Evolutionary conservation across 2,797 vertebrate species (phyloP).

Genomic region (Enteromius fasciolatus): DNA sequence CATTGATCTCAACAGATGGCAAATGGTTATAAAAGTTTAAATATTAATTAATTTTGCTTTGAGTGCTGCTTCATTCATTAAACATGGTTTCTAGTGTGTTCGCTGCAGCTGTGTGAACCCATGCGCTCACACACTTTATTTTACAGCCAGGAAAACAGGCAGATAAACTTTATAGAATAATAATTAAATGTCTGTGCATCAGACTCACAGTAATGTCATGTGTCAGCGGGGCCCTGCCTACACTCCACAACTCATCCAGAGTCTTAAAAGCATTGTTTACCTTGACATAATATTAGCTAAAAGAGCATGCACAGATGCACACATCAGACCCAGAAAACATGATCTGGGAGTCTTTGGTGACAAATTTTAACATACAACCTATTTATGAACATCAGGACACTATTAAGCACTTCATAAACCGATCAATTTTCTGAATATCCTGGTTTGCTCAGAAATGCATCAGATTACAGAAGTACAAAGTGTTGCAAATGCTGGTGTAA

Average conservation of each 20-base stretch:
- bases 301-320: background rate
- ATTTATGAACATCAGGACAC: background rate
- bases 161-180: background rate
- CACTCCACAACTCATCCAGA: background rate
- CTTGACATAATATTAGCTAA: background rate
- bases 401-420: background rate
- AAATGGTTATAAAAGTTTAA: constrained; percentile 62
- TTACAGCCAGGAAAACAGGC: background rate
- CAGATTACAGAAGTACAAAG: background rate
- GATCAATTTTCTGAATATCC: background rate
- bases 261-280: background rate
- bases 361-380: background rate
- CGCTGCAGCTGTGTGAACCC: constrained; percentile 25
- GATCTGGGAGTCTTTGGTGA: background rate
- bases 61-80: constrained; percentile 50
- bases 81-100: constrained; percentile 40
- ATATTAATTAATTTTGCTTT: constrained; percentile 25
- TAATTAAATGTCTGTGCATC: background rate
- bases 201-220: background rate
- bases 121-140: background rate
- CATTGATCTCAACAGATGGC: constrained; percentile 61
- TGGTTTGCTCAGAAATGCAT: background rate
- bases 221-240: background rate
- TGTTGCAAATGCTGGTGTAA: background rate
- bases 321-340: background rate